Conservation (phyloP, 2,797 vertebrate genomes). For the Scolopax rusticola region DNA sequence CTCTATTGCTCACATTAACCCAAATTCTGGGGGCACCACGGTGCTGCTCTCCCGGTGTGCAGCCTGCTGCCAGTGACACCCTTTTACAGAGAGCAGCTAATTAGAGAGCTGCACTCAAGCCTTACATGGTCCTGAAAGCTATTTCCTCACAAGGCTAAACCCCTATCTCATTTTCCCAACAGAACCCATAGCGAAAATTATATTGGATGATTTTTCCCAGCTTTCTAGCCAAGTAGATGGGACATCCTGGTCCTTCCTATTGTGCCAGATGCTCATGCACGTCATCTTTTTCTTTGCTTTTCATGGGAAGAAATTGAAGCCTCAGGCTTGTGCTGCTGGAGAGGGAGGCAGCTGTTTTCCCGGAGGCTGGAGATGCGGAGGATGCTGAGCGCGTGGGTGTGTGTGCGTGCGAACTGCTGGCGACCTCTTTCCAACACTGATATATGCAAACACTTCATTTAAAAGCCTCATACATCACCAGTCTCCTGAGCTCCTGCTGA, state of each 20-base stretch:
- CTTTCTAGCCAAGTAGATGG: not conserved
- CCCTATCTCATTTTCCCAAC: not conserved
- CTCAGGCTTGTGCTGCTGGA: not conserved
- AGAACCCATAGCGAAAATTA: not conserved
- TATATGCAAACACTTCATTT: not conserved
- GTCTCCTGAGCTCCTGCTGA: not conserved
- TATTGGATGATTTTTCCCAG: not conserved
- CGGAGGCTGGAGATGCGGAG: not conserved
- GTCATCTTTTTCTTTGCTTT: not conserved
- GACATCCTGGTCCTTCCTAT: not conserved
- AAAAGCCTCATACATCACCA: not conserved
- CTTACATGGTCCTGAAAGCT: not conserved
- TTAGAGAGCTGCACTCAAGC: not conserved
- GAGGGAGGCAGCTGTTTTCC: not conserved
- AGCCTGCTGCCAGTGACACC: not conserved
- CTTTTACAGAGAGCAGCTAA: not conserved
- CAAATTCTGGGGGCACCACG: not conserved
- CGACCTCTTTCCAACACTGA: not conserved
- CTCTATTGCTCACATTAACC: not conserved
- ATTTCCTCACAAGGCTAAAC: not conserved
- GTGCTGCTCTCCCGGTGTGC: not conserved
- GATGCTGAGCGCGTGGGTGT: not conserved
- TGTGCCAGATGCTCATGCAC: accelerated
- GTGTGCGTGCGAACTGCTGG: not conserved
- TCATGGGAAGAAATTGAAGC: not conserved